Base-by-base conservation (phyloP, 2,888 invertebrate species). In the Sipha maydis region DNA sequence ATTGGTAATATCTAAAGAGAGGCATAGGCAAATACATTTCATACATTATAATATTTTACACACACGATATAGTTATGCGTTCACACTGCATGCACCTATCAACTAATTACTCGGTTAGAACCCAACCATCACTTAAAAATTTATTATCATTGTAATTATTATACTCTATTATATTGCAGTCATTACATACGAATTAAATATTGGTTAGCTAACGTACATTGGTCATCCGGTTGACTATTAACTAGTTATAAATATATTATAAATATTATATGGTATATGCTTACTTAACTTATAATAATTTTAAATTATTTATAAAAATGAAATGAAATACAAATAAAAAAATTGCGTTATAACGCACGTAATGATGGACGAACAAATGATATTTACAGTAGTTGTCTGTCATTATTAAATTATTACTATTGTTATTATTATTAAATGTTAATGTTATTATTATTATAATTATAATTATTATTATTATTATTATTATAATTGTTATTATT, bases 281-380 rank as follows among this genome's bases (percentile, higher is more conserved):
- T 14, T 56, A 56, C 17, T 21, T 56, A 19, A 56, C 56, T 1
- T 56, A 56, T 19, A 56, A 56, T 61, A 61, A 31, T 17, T 17
- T 73, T 34, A 75, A 9, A 75, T 25, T 75, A 38, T 25, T 11
- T 11, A 80, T 38, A 31, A 56, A 79, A 61, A 3, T 69, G 11
- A 7, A 75, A 38, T 38, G 38, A 8, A 19, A 75, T 34, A 75
- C 38, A 73, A 31, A 73, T 34, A 56, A 8, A 75, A 84, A 84
- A 61, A 61, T 38, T 11, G 83, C 56, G 56, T 75, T 73, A 54
- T 75, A n/a, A 56, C 41, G 61, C 75, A 28, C 67, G 31, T 85
- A 78, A 85, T 78, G 88, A 82, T 28, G 88, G 88, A 67, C 88
- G 88, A 88, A 82, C 88, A 88, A 75, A 82, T 88, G 75, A 75